Evolutionary conservation across 2,797 vertebrate genomes (phyloP).

Genomic region (Eupleurogrammus muticus): DNA sequence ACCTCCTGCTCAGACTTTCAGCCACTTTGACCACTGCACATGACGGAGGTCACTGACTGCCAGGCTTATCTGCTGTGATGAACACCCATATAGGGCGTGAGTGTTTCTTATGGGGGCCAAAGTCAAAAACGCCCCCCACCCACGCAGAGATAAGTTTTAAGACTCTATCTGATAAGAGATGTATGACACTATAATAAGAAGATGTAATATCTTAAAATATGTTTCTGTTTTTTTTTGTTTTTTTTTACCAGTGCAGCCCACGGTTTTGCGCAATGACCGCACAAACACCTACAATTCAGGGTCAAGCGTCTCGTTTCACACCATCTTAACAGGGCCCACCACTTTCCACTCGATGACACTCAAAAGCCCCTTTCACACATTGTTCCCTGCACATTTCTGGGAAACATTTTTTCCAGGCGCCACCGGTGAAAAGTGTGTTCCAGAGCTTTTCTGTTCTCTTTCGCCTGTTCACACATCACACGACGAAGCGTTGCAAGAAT

Average conservation of each 20-base stretch:
- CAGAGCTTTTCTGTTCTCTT: too few species aligned
- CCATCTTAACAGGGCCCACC: not conserved
- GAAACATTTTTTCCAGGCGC: too few species aligned
- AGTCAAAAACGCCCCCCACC: slow-evolving; percentile 60
- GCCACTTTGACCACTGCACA: slow-evolving; percentile 24
- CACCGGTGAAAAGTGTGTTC: too few species aligned
- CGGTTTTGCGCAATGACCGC: not conserved
- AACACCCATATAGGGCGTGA: slow-evolving; percentile 42
- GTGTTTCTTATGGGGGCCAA: slow-evolving; percentile 56
- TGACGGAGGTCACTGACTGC: slow-evolving; percentile 53
- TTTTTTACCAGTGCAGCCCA: not conserved
- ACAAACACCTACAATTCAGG: slow-evolving; percentile 1
- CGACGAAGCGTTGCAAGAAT: too few species aligned
- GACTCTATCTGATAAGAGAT: not conserved
- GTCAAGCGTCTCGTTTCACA: not conserved
- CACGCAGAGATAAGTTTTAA: slow-evolving; percentile 11
- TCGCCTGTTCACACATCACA: too few species aligned
- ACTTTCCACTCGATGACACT: not conserved
- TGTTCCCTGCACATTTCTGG: too few species aligned
- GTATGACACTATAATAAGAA: not conserved
- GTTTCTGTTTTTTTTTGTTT: not conserved
- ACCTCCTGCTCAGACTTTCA: slow-evolving; percentile 38
- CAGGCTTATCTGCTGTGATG: slow-evolving; percentile 62
- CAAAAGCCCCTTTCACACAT: not conserved
- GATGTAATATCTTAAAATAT: not conserved